Base-by-base conservation (phyloP, 2,888 invertebrate species). In the Drosophila algonquin region DNA sequence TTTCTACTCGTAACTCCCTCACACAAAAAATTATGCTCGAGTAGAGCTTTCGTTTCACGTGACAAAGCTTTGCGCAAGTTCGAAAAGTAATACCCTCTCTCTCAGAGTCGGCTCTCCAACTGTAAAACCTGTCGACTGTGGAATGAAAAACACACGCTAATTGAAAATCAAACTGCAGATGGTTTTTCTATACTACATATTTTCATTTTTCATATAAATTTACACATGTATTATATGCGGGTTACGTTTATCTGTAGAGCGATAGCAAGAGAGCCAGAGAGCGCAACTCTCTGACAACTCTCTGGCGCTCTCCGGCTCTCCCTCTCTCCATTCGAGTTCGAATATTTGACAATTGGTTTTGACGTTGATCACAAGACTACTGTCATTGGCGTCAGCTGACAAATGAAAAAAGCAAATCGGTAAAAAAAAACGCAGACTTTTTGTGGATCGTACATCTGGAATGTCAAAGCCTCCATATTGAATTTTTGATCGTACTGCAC, bases 281-380 rank as follows among this genome's bases (percentile, higher is more conserved):
- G 40, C 14, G 6, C 40, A 40, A 40, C 40, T 40, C 40, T 40
- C 6, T 14, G 14, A 14, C 40, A 40, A 45, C 74, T 74, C 68
- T 35, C 54, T 60, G 48, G 50, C 56, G 45, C 69, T 51, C 60
- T n/a, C 55, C 21, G 24, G 54, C 50, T 53, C 74, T 51, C 52
- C 51, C 80, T 64, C 79, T 72, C 78, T 65, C 10, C 56, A 65
- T 87, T 89, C 89, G 87, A 86, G 62, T 75, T 86, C 86, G 86
- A 86, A 87, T 62, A 73, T 89, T 83, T 89, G 88, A 88, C 89
- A 88, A 80, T 78, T 80, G 67, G 52, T 73, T 80, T 81, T 88
- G 90, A 90, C 90, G 81, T 86, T 78, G 90, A 89, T 89, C 89
- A 83, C 80, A 81, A 83, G 89, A 89, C 89, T 79, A 69, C 75